These are phyloP conservation scores for Myotis yumanensis DNA, from an alignment of 2,113 vertebrate genomes.

Conservation along the genomic window DNA sequence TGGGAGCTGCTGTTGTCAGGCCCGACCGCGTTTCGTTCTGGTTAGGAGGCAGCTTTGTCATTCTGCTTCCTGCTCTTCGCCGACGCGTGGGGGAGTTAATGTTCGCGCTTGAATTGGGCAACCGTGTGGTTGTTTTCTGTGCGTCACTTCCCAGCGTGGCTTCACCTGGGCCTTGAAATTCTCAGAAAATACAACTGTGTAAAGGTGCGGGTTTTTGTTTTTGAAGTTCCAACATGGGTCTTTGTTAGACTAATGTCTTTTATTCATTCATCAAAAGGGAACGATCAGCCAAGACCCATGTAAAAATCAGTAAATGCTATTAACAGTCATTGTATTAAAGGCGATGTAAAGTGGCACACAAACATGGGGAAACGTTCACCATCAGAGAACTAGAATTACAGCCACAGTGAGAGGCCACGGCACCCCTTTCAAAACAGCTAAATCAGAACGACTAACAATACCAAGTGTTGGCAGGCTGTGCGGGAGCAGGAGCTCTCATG, in stretches of 20 bases:
- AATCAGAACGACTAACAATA: neutral
- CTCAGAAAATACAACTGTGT: neutral
- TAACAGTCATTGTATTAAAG: neutral
- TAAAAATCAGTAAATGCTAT: neutral
- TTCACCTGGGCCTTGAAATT: neutral
- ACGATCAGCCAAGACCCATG: neutral
- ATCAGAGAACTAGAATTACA: neutral
- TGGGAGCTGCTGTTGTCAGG: fast-evolving
- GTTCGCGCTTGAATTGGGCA: neutral
- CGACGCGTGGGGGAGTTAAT: neutral
- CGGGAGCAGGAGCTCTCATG: neutral
- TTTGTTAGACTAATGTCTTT: neutral
- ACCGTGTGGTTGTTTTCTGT: neutral
- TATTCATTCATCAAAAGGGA: neutral
- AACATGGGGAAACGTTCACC: neutral
- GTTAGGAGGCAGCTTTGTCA: fast-evolving
- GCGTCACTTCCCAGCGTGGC: neutral
- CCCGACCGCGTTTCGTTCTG: fast-evolving
- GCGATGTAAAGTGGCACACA: neutral
- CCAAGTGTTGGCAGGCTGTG: neutral
- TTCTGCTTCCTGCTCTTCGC: neutral
- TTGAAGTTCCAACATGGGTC: neutral
- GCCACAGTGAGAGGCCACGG: neutral
- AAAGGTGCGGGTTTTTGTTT: neutral
- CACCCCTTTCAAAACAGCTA: neutral